phyloP scores from a whole-genome alignment of 2,797 vertebrate genomes.

The Chaetodon trifasciatus region DNA sequence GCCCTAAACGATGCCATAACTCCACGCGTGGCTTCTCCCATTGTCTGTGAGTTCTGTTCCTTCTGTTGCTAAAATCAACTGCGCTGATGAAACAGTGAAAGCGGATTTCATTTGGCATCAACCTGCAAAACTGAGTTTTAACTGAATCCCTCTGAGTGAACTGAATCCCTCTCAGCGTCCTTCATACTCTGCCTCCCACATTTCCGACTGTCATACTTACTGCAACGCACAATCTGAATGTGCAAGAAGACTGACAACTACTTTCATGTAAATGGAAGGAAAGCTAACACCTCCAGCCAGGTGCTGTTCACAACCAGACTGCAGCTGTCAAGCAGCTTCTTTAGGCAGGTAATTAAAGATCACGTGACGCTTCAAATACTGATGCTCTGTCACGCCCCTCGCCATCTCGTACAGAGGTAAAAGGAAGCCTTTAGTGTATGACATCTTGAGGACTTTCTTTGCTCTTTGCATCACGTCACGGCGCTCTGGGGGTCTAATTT shows the following conservation, averaged over 20 bases:
- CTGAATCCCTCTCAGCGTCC: background rate
- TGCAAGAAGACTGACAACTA: background rate
- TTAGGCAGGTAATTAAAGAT: conserved; percentile 32
- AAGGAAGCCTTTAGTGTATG: no score
- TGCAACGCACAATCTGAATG: background rate
- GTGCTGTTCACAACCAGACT: background rate
- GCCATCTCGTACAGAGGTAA: no score
- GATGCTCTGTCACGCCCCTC: no score
- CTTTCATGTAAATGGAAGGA: background rate
- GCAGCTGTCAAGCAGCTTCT: conserved; percentile 1
- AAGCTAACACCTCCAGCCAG: conserved; percentile 15
- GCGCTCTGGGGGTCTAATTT: no score
- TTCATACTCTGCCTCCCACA: background rate
- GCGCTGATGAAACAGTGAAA: background rate
- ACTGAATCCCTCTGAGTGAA: no score
- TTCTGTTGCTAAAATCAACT: background rate
- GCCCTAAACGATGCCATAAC: background rate
- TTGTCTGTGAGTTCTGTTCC: background rate
- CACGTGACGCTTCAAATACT: conserved; percentile 5
- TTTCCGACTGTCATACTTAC: background rate
- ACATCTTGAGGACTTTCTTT: no score
- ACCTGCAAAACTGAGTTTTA: background rate
- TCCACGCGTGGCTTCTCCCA: background rate
- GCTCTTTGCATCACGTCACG: no score
- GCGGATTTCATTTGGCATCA: conserved; percentile 5